phyloP scores from a whole-genome alignment of 2,888 invertebrate species.

The Diachrysia chrysitis region DNA sequence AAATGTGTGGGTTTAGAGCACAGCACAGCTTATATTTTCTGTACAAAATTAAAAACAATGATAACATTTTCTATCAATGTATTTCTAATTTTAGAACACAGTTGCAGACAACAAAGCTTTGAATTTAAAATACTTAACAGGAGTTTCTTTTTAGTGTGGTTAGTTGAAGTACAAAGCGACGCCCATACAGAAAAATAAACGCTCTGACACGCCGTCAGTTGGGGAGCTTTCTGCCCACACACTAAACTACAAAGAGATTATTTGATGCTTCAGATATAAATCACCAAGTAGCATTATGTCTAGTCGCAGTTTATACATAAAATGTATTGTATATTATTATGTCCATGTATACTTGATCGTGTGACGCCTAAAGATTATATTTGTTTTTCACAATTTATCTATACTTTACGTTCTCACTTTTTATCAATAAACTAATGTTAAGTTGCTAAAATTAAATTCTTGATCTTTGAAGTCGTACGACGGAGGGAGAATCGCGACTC shows the following conservation, averaged over 20 bases:
- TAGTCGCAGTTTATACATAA: slow-evolving; percentile 13
- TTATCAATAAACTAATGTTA: too few species aligned
- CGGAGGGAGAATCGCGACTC: too few species aligned
- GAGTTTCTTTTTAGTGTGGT: slow-evolving; percentile 26
- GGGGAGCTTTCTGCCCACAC: slow-evolving; percentile 26
- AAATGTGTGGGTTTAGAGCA: too few species aligned
- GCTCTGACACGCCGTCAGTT: slow-evolving; percentile 18
- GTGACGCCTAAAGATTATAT: too few species aligned
- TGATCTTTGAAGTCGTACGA: too few species aligned
- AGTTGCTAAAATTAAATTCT: too few species aligned
- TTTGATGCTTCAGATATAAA: slow-evolving; percentile 39
- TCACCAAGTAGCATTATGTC: slow-evolving; percentile 13
- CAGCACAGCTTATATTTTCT: too few species aligned
- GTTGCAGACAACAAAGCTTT: not conserved
- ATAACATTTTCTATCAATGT: not conserved
- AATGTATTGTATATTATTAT: too few species aligned
- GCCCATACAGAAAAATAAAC: slow-evolving; percentile 35
- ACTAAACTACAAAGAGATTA: slow-evolving; percentile 38
- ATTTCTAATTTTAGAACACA: not conserved
- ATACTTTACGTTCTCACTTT: too few species aligned
- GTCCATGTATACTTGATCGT: not conserved
- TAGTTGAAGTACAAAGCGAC: slow-evolving; percentile 24
- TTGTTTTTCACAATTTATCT: too few species aligned
- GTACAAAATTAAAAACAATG: too few species aligned
- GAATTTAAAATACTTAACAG: slow-evolving; percentile 1